Base-by-base conservation (phyloP, 1,140 invertebrate species). In the Drosophila bocki region DNA sequence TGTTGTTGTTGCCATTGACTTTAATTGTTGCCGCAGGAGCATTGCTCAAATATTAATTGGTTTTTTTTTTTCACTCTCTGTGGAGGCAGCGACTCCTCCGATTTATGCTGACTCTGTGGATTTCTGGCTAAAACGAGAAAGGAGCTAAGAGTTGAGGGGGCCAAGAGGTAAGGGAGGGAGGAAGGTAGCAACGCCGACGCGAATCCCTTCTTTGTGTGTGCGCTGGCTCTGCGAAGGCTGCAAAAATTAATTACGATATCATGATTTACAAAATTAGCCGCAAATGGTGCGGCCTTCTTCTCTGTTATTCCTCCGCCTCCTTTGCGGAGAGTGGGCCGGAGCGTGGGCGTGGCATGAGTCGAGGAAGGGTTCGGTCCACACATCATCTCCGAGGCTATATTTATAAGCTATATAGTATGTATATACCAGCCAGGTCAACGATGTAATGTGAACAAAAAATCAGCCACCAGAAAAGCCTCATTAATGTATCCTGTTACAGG, bases 221-320 rank as follows among this genome's bases (percentile, higher is more conserved):
- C 26, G 13, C 26, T 48, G 42, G 0, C 48, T 56, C 41, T 58
- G 67, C 72, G 75, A 75, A 54, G 74, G 74, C 83, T 87, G 84
- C 84, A 88, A 88, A 88, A 88, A 88, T 88, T 88, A 88, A 88
- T 88, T 88, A 88, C 85, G 84, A 88, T 88, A 88, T 88, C 84
- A 88, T 88, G 84, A 88, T 88, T 88, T 88, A 88, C 84, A 88
- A 90, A 88, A 88, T 88, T 88, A 88, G 84, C 85, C 84, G 85
- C 85, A 88, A 90, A 90, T 88, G 80, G 84, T 71, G 85, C 76
- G 77, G 80, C 78, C 80, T 71, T 78, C 71, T 79, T 61, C 65
- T 76, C 57, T 37, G 37, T 54, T 75, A 53, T 48, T 56, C 26
- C 39, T 48, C 39, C 72, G 29, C 12, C 58, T 19, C 42, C n/a